phyloP scores from a whole-genome alignment of 2,113 vertebrate species.

The Cavia porcellus region DNA sequence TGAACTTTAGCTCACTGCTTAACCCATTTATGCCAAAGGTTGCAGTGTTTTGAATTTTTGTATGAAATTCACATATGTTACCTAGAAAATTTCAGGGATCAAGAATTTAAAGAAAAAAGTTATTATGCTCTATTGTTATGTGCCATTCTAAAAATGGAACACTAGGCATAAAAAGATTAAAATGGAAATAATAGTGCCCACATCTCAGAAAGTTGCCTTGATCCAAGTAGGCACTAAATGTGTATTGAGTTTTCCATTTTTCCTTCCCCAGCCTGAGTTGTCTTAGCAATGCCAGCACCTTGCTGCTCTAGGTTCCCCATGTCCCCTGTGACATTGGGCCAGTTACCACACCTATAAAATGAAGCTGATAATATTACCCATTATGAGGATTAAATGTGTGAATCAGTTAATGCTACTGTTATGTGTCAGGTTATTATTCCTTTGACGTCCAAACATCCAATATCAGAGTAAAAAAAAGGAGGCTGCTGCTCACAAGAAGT shows the following conservation, averaged over 20 bases:
- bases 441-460: slow-evolving; percentile 23
- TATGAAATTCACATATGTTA: not conserved
- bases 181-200: not conserved
- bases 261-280: not conserved
- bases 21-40: not conserved
- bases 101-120: not conserved
- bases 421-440: slow-evolving; percentile 10
- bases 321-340: not conserved
- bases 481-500: slow-evolving; percentile 10
- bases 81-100: not conserved
- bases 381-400: slow-evolving; percentile 23
- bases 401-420: not conserved
- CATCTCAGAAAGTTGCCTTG: not conserved
- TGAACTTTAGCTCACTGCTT: slow-evolving; percentile 26
- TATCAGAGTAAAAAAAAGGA: slow-evolving; percentile 26
- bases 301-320: not conserved
- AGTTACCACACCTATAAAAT: slow-evolving; percentile 11
- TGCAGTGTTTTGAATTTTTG: not conserved
- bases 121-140: not conserved
- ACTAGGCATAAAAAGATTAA: not conserved
- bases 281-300: slow-evolving; percentile 11
- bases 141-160: not conserved
- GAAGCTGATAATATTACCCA: not conserved
- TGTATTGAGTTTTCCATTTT: slow-evolving; percentile 21
- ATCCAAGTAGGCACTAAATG: not conserved